Base-by-base conservation (phyloP, 2,797 vertebrate genomes). In the Sebastiscus albofasciatus region DNA sequence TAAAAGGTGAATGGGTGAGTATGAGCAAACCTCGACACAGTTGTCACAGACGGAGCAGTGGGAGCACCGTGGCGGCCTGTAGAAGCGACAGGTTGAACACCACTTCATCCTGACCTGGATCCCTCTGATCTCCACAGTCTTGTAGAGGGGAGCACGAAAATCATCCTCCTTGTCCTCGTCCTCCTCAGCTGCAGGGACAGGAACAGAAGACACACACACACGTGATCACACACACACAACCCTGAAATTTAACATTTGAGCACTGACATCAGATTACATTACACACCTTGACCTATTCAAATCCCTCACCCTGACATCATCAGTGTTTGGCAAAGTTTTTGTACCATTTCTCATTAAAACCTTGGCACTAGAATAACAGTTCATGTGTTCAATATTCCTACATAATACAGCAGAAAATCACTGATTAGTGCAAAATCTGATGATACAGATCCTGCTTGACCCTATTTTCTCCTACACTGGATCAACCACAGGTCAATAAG, bases 71-170 rank as follows among this genome's bases (percentile, higher is more conserved):
- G 98, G 98, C 0, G 98, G 98, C 9, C 98, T 94, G 96, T 99
- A 99, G 95, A 99, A 99, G 62, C 98, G 97, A 89, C 98, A 99
- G 64, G 98, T 99, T 1, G 98, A 98, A 2, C 98, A 99, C 98
- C 98, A 99, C 76, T 99, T 99, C 98, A 99, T 99, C 90, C 98
- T 95, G 90, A 98, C 98, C 94, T 99, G 98, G 85, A 99, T 99
- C 72, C 98, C 98, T 70, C 97, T 95, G 91, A 99, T 98, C 94
- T 99, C 98, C 93, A 99, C 98, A 0, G 98, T 99, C 92, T 99
- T 99, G 90, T 99, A 99, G 22, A 99, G 97, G 0, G 98, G 98
- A 31, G 98, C 98, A 2, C 98, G 96, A 89, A 99, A 99, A 69
- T 99, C 98, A 0, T 99, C 98, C 85, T 99, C 98, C 83, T 99